Base-by-base conservation (phyloP, 2,113 vertebrate species). In the Spea bombifrons region DNA sequence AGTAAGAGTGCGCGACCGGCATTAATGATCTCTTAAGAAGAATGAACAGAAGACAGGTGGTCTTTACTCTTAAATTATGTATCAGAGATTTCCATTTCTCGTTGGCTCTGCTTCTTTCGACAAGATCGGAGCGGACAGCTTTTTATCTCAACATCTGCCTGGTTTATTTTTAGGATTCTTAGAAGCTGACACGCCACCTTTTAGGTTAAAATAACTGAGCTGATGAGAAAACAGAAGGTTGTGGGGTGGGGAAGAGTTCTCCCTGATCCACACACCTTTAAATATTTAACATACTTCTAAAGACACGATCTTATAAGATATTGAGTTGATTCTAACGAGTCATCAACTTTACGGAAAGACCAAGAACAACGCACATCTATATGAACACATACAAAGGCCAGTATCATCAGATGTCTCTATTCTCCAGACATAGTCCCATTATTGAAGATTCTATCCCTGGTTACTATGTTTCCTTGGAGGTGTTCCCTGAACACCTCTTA, bases 121-220 rank as follows among this genome's bases (percentile, higher is more conserved):
- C 67, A 71, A 71, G 68, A 78, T 78, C 10, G 57, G 57, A 55
- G 48, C 69, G 12, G 76, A 76, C 75, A 69, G 75, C 52, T 71
- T 53, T 66, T 71, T 71, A 57, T 78, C 49, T 70, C 16, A 66
- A 66, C 69, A 78, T 78, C 69, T 72, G 69, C 44, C 69, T 46
- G 30, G 49, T 49, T 75, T 75, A 75, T 17, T 75, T 53, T 47
- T 57, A 16, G 13, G 7, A 46, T 12, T 57, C 47, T 61, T 71
- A 71, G 47, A 57, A 45, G 68, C 76, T 71, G 57, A 78, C 67
- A 70, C 50, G 67, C 70, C 13, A 13, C 30, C 12, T 30, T 59
- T 61, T 73, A 46, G 8, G 71, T 61, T 61, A 9, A 47, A 47
- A 70, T 61, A 70, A 69, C 10, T 47, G 46, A 75, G 73, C 46